Conservation (phyloP, 2,888 invertebrate species). For the Agriopis marginaria region DNA sequence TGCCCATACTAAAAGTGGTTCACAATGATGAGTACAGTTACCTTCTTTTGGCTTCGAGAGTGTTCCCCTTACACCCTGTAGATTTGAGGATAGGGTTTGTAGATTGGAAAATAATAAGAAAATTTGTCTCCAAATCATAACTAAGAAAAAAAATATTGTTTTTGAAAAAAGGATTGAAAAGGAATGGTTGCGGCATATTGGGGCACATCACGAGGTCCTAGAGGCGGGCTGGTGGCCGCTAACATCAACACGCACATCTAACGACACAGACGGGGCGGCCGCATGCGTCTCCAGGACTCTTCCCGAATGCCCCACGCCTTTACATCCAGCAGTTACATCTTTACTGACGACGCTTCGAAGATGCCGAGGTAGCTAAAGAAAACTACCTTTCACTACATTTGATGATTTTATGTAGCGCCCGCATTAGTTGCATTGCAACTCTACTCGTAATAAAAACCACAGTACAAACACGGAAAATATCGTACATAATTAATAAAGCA, state of each 20-base stretch:
- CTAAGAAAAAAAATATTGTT: too few relatives aligned
- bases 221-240: slow-evolving; percentile 75
- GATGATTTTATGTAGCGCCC: too few relatives aligned
- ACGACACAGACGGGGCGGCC: slow-evolving; percentile 69
- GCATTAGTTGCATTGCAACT: too few relatives aligned
- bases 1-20: too few relatives aligned
- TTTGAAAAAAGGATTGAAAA: too few relatives aligned
- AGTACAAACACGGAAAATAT: too few relatives aligned
- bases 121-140: background rate
- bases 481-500: too few relatives aligned
- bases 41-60: too few relatives aligned
- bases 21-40: too few relatives aligned
- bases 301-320: slow-evolving; percentile 41
- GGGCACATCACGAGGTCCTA: slow-evolving; percentile 59
- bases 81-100: background rate
- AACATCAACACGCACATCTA: slow-evolving; percentile 84
- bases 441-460: too few relatives aligned
- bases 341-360: background rate
- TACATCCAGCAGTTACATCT: background rate
- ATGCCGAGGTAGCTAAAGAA: background rate
- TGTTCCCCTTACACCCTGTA: too few relatives aligned
- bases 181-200: slow-evolving; percentile 58
- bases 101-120: background rate
- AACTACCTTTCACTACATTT: background rate
- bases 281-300: slow-evolving; percentile 44